Conservation (phyloP, 2,888 invertebrate species). For the Netelia melanura region DNA sequence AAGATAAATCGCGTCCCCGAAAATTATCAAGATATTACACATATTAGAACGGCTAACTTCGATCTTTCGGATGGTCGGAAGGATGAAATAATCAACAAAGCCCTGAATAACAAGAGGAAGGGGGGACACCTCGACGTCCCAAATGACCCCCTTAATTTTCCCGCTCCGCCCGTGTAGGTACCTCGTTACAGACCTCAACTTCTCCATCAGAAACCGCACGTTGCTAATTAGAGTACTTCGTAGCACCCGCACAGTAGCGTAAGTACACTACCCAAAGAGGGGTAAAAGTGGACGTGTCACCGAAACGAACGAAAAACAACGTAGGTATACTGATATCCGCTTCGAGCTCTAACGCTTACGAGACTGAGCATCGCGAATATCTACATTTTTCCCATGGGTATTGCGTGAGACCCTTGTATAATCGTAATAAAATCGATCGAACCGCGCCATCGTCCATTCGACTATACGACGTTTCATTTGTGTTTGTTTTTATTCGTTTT, state of each 20-base stretch:
- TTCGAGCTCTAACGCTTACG: neutral
- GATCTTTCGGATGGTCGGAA: constrained; percentile 2
- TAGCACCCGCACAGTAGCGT: neutral
- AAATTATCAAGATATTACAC: constrained; percentile 17
- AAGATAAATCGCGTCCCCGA: neutral
- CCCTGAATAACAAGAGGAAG: constrained; percentile 10
- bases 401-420: constrained; percentile 38
- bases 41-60: constrained; percentile 20
- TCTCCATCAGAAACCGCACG: constrained; percentile 46
- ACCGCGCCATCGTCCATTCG: neutral
- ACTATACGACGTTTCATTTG: neutral
- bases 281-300: constrained; percentile 11
- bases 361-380: constrained; percentile 39
- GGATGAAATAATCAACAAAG: constrained; percentile 29
- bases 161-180: constrained; percentile 47
- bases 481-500: too few species aligned
- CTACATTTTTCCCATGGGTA: constrained; percentile 39
- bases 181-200: constrained; percentile 56
- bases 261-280: constrained; percentile 7
- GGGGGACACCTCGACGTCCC: constrained; percentile 13
- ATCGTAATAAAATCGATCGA: constrained; percentile 35
- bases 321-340: neutral
- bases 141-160: constrained; percentile 54
- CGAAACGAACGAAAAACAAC: constrained; percentile 28
- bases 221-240: constrained; percentile 56